These are phyloP conservation scores for Eupithecia subfuscata DNA, from an alignment of 2,888 invertebrate genomes.

Conservation along the genomic window DNA sequence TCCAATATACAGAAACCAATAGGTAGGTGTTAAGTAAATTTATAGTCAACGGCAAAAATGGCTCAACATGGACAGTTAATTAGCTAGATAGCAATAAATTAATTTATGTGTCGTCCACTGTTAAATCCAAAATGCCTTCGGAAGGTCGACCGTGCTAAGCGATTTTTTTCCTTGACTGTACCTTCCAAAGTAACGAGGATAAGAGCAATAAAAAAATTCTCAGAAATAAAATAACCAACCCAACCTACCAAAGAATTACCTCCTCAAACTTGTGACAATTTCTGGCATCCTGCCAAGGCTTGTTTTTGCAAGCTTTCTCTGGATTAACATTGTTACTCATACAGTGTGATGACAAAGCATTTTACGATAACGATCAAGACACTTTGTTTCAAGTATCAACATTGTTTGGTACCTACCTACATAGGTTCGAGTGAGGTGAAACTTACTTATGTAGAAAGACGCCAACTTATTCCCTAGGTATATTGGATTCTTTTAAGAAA, in stretches of 20 bases:
- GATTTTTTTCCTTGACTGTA: background rate
- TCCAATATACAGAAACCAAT: too few relatives aligned
- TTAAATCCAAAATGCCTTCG: background rate
- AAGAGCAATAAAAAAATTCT: slow-evolving; percentile 3
- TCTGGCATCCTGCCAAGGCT: slow-evolving; percentile 52
- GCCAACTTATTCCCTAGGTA: background rate
- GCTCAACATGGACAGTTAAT: background rate
- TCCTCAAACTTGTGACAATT: slow-evolving; percentile 30
- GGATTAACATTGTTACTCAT: slow-evolving; percentile 50
- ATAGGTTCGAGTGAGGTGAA: background rate
- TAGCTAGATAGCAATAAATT: background rate
- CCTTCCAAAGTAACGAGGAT: background rate
- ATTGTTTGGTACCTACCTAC: slow-evolving; percentile 28
- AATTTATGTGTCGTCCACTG: background rate
- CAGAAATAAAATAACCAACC: slow-evolving; percentile 6
- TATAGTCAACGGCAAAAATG: background rate
- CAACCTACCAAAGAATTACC: slow-evolving; percentile 11
- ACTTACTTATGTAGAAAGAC: background rate
- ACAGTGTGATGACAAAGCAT: slow-evolving; percentile 28
- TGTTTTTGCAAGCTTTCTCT: slow-evolving; percentile 56
- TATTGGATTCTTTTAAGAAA: too few relatives aligned
- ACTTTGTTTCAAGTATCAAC: slow-evolving; percentile 23
- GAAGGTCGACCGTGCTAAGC: background rate
- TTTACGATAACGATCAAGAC: slow-evolving; percentile 22
- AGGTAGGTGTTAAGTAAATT: too few relatives aligned